phyloP scores from a whole-genome alignment of 1,140 invertebrate species.

The Musca domestica region DNA sequence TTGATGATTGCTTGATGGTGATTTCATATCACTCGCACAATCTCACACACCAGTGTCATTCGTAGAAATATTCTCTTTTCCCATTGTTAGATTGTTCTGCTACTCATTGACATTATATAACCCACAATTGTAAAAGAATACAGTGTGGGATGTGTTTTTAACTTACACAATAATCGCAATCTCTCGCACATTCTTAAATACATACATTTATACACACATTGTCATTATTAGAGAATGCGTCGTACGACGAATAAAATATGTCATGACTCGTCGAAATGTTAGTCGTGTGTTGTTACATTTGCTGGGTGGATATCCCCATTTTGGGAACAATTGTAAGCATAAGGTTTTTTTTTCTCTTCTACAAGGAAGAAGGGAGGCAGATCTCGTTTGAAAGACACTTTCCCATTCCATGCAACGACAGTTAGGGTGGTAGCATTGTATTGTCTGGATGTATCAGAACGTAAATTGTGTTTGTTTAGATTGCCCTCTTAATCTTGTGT shows the following conservation, averaged over 20 bases:
- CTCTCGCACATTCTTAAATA: background rate
- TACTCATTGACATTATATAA: background rate
- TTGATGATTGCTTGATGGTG: too few relatives aligned
- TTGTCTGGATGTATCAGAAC: too few relatives aligned
- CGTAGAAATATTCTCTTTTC: too few relatives aligned
- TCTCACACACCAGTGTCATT: too few relatives aligned
- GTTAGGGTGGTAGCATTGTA: too few relatives aligned
- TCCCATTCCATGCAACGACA: too few relatives aligned
- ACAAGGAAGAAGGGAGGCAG: background rate
- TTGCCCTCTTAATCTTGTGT: too few relatives aligned
- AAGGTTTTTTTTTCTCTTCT: background rate
- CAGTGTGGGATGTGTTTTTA: background rate
- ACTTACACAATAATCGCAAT: background rate
- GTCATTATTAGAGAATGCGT: background rate
- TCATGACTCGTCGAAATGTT: constrained; percentile 1
- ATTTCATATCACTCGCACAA: too few relatives aligned
- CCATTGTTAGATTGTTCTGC: too few relatives aligned
- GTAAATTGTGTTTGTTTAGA: background rate
- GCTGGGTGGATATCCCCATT: background rate
- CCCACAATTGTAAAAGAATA: background rate
- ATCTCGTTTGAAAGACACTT: background rate
- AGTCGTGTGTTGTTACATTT: background rate
- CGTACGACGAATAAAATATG: constrained; percentile 5
- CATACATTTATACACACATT: background rate
- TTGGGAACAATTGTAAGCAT: background rate